phyloP scores from a whole-genome alignment of 2,888 invertebrate species.

The Physocephala rufipes region DNA sequence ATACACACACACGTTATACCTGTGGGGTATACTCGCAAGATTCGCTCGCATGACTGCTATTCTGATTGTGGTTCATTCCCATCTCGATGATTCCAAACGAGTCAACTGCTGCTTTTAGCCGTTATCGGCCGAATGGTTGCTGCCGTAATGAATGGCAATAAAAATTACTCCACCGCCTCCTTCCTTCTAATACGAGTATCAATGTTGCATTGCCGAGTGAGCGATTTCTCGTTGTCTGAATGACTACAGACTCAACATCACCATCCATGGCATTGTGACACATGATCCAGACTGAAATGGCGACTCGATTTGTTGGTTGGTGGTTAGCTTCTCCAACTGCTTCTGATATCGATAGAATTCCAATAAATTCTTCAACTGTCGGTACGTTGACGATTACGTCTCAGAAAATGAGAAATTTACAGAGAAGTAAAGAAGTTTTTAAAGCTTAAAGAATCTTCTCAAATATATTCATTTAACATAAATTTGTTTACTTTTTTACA shows the following conservation, averaged over 20 bases:
- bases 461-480: no score
- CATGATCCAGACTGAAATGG: no score
- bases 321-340: no score
- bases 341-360: no score
- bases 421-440: no score
- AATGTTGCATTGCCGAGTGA: not conserved
- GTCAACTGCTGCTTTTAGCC: constrained; percentile 2
- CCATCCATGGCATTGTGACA: no score
- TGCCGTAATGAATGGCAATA: not conserved
- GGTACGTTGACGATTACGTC: no score
- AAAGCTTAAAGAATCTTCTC: no score
- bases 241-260: not conserved
- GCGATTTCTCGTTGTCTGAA: not conserved
- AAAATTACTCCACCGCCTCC: not conserved
- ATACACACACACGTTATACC: not conserved
- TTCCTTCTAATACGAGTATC: constrained; percentile 13
- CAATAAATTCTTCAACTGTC: no score
- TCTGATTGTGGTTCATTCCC: not conserved
- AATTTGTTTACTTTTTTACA: no score
- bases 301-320: no score
- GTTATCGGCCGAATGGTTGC: constrained; percentile 13
- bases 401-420: no score
- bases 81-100: not conserved
- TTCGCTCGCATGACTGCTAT: not conserved
- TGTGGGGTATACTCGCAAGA: not conserved